Evolutionary conservation across 1,140 invertebrate genomes (phyloP).

Genomic region (Apis mellifera): DNA sequence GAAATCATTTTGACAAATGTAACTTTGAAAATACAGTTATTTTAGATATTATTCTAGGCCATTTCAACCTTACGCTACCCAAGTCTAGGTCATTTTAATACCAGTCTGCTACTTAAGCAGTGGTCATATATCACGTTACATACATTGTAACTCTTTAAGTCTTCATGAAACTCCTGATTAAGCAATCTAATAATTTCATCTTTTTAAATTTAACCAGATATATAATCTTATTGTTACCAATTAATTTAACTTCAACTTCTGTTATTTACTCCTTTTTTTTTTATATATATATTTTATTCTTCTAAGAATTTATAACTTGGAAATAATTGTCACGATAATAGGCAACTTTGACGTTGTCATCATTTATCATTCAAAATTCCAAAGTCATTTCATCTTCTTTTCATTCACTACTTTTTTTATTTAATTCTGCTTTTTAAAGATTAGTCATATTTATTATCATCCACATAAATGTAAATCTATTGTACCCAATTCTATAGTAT

Average conservation of each 20-base stretch:
- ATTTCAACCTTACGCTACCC: not conserved
- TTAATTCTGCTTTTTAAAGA: no score
- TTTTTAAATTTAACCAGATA: not conserved
- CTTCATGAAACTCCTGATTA: not conserved
- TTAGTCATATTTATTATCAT: no score
- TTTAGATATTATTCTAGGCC: not conserved
- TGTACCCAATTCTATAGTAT: no score
- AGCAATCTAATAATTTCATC: not conserved
- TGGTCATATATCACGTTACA: not conserved
- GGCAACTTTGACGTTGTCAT: not conserved
- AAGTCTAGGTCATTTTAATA: slow-evolving; percentile 10
- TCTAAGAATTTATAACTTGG: no score
- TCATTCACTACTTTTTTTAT: no score
- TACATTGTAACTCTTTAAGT: not conserved
- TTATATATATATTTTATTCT: not conserved
- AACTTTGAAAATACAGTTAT: not conserved
- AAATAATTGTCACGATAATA: not conserved
- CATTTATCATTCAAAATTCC: not conserved
- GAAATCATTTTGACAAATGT: not conserved
- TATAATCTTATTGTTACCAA: not conserved
- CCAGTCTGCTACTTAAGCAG: not conserved
- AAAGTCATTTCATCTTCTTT: not conserved
- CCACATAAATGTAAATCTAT: no score
- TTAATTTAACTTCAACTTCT: not conserved
- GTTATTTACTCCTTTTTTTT: not conserved